Base-by-base conservation (phyloP, 2,888 invertebrate species). In the Tillus elongatus region DNA sequence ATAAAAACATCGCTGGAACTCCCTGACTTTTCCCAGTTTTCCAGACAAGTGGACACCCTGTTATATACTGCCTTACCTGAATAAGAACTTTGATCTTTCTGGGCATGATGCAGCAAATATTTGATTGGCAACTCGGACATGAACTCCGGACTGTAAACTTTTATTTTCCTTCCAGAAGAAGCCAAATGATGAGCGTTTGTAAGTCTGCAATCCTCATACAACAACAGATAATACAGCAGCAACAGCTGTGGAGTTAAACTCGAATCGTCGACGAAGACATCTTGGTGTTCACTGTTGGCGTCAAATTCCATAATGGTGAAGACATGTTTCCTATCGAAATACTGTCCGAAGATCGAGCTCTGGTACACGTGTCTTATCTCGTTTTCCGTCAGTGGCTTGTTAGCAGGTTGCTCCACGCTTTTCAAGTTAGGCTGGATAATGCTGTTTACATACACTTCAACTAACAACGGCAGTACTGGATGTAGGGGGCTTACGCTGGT, bases 401-500 rank as follows among this genome's bases (percentile, higher is more conserved):
- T 95, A 2, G 88, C 84, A 44, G 85, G 81, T 35, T 50, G 52
- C 59, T 92, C 89, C 0, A 73, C 65, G 16, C 76, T 76, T 60
- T 79, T 77, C 12, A 71, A 70, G 45, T 73, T 78, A 1, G 75
- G 74, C 12, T 84, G 72, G 10, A 95, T 76, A 42, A 95, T 82
- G 2, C 93, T 93, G 62, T 86, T 89, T 0, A 96, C 91, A 55
- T 91, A 97, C 0, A 91, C 92, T 67, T 96, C 95, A 1, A 96
- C 86, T 15, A 97, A 69, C 2, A 87, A 83, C 0, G 95, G 92
- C 63, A 96, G 73, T 1, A 93, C 88, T 0, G 93, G 87, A 68
- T 97, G 96, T 31, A 97, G 65, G 0, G 96, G 96, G n/a, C 86
- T 78, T 1, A 79, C 78, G 48, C 89, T 85, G 47, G 80, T 80